These are phyloP conservation scores for Cervus canadensis DNA, from an alignment of 2,113 vertebrate species.

Conservation along the genomic window DNA sequence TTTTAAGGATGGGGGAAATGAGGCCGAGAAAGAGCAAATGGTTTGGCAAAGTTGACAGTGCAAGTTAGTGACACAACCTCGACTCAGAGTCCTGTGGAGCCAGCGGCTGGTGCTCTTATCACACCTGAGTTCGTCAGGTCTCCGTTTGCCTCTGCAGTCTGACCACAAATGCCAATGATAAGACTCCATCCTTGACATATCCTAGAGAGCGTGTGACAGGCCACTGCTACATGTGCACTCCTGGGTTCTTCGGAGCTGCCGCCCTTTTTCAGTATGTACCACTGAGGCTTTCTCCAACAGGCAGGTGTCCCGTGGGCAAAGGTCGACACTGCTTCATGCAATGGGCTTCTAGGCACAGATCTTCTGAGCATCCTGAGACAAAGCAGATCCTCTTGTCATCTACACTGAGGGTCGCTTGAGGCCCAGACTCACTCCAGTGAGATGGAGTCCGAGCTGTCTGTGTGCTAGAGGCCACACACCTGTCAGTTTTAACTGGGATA, in stretches of 20 bases:
- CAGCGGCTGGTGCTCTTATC: too few relatives aligned
- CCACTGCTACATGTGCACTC: background rate
- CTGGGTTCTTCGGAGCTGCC: background rate
- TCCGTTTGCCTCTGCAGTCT: background rate
- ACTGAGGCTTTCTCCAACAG: background rate
- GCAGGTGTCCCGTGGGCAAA: background rate
- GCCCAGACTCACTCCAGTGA: background rate
- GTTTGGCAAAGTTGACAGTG: background rate
- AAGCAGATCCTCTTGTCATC: background rate
- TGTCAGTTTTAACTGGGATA: background rate
- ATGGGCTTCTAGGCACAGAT: background rate
- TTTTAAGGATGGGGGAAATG: background rate
- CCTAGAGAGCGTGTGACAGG: background rate
- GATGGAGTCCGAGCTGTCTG: background rate
- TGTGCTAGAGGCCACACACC: background rate
- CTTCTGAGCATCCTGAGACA: background rate
- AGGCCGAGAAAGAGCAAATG: background rate
- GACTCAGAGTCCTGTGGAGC: background rate
- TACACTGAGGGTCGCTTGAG: background rate
- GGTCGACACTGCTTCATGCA: background rate
- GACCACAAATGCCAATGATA: background rate
- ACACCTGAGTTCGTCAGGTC: background rate
- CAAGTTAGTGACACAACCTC: background rate
- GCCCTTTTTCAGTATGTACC: background rate
- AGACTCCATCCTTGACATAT: background rate